Conservation (phyloP, 2,888 invertebrate genomes). For the Dusona sp. region DNA sequence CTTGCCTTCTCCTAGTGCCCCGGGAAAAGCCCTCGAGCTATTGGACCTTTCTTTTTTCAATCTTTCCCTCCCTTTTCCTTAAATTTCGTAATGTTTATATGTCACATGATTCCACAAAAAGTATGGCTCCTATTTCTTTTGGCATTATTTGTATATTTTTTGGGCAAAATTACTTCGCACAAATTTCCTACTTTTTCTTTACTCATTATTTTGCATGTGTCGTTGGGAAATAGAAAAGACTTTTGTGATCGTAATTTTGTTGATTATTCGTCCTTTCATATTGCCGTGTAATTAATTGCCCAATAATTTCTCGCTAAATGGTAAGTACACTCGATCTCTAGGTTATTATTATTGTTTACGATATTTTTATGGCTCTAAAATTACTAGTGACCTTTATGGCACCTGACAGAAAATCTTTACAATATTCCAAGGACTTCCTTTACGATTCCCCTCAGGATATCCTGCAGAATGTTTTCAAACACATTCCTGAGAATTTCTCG, state of each 20-base stretch:
- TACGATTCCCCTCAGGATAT: background rate
- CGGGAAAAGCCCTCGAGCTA: slow-evolving; percentile 38
- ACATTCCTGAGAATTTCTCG: background rate
- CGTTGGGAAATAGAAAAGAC: background rate
- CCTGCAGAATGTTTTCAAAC: background rate
- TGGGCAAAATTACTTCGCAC: background rate
- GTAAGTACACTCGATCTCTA: background rate
- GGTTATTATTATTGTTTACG: background rate
- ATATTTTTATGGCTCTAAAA: background rate
- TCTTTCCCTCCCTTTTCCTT: background rate
- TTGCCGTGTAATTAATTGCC: background rate
- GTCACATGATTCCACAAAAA: background rate
- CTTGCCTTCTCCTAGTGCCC: slow-evolving; percentile 12
- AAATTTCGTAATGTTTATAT: background rate
- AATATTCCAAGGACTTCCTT: background rate
- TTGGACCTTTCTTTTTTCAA: slow-evolving; percentile 8
- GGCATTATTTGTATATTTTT: background rate
- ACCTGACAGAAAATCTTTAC: background rate
- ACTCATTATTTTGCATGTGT: background rate
- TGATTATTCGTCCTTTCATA: background rate
- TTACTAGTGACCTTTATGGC: background rate
- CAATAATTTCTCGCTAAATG: background rate
- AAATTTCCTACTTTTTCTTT: background rate
- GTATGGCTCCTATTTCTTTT: background rate
- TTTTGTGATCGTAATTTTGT: background rate